Evolutionary conservation across 2,888 invertebrate species (phyloP), one percentile per base, ranked within the genome.

Genomic region (Amphiduros pacificus): DNA sequence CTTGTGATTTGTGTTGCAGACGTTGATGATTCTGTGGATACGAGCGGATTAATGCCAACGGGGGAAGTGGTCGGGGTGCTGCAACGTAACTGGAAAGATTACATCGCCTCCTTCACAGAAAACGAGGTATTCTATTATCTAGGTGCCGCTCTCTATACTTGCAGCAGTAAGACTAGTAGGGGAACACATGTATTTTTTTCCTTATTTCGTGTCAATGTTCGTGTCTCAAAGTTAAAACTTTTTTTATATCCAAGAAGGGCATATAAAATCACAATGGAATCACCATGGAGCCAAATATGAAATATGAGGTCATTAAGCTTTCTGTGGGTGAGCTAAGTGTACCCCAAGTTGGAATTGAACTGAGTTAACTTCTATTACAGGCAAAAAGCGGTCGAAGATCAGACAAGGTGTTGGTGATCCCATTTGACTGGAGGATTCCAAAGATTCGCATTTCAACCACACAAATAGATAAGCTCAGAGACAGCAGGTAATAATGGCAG

Each of bases 391-490:
- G 48, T 54, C 36, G 50, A 9, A 64, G 32, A 44, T 51, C 59
- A 5, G 62, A 53, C 28, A 48, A 44, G 14, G 58, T 64, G 17
- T 58, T 64, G 14, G 97, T 99, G 84, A 88, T 94, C 1, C 96
- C 98, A 26, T 93, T 96, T 0, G 97, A 99, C 78, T 88, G 90
- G 64, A 90, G 92, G 71, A 92, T 97, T 62, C 97, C 98, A 0
- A 91, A 94, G 80, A 91, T 99, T 44, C 87, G 95, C 31, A 94
- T 99, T 58, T 96, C 98, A 82, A 97, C 96, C 0, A 87, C 95
- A 1, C 96, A 97, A 82, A 81, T 92, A 1, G 91, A 90, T 31
- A 69, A 74, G 62, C 84, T 97, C 58, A 87, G 87, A 24, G 88
- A 89, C 40, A 93, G 95, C 77, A 61, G 62, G 62, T 62, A 36